phyloP scores from a whole-genome alignment of 2,113 vertebrate species.

The Brachypteracias leptosomus region DNA sequence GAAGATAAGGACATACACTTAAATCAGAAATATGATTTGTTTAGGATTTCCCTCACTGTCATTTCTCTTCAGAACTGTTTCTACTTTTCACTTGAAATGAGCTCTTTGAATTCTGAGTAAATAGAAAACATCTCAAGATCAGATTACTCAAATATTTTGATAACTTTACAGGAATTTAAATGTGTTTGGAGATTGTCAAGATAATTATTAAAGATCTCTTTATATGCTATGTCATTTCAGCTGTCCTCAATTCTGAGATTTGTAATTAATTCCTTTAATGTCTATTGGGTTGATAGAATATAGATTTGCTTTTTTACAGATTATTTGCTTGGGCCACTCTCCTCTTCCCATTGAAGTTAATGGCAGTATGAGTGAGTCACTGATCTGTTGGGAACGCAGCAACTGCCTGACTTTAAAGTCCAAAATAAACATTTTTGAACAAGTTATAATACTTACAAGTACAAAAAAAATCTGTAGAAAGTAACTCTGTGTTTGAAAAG shows the following conservation, averaged over 20 bases:
- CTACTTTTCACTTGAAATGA: conserved; percentile 49
- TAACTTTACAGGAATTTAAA: conserved; percentile 43
- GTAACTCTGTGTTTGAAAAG: conserved; percentile 15
- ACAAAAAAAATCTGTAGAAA: neutral
- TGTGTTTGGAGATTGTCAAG: conserved; percentile 46
- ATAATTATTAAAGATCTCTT: conserved; percentile 31
- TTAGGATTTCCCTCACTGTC: conserved; percentile 21
- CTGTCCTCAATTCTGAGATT: neutral
- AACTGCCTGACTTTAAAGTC: neutral
- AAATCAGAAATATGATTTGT: conserved; percentile 18
- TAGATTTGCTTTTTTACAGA: neutral
- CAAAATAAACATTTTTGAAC: conserved; percentile 20
- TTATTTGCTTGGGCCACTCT: neutral
- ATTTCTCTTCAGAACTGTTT: conserved; percentile 60
- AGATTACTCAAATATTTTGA: conserved; percentile 40
- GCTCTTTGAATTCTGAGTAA: conserved; percentile 46
- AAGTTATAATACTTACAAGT: neutral
- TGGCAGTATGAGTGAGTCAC: neutral
- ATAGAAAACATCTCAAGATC: conserved; percentile 35
- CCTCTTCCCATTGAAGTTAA: conserved; percentile 12
- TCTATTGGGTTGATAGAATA: neutral
- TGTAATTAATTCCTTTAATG: conserved; percentile 32
- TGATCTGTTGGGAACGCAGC: neutral
- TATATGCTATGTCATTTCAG: neutral
- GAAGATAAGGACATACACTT: conserved; percentile 11